Evolutionary conservation across 2,888 invertebrate species (phyloP).

Genomic region (Drosophila nr. perissopoda): DNA sequence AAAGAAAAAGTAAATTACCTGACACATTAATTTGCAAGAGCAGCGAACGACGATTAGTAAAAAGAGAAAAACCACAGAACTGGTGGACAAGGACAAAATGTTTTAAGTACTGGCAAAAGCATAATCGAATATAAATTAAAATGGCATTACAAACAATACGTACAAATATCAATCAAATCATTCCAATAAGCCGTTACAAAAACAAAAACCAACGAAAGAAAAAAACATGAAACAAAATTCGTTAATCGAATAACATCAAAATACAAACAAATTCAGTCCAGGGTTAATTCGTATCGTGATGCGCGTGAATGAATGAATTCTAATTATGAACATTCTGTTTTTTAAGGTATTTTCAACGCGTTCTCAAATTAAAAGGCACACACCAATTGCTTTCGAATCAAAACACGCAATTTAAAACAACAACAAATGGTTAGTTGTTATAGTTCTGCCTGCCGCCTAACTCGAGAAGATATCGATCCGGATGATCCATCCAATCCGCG

Average conservation of each 20-base stretch:
- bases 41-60: conserved; percentile 32
- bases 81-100: conserved; percentile 44
- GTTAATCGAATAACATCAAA: conserved; percentile 57
- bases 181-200: conserved; percentile 37
- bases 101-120: conserved; percentile 46
- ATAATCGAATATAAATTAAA: conserved; percentile 50
- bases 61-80: conserved; percentile 36
- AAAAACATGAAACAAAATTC: conserved; percentile 55
- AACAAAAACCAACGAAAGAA: conserved; percentile 29
- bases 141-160: conserved; percentile 58
- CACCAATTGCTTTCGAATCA: conserved; percentile 57
- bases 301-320: conserved; percentile 43
- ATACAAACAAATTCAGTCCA: conserved; percentile 73
- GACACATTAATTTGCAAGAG: conserved; percentile 36
- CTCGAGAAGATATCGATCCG: conserved; percentile 95
- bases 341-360: conserved; percentile 37
- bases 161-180: conserved; percentile 50
- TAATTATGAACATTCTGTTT: conserved; percentile 11
- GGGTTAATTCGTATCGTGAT: conserved; percentile 54
- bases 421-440: conserved; percentile 86
- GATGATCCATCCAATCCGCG: conserved; percentile 97
- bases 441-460: conserved; percentile 93
- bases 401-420: conserved; percentile 44
- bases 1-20: conserved; percentile 43
- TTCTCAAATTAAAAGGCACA: conserved; percentile 43